Conservation (phyloP, 2,113 vertebrate genomes). For the Grammomys dolichurus region DNA sequence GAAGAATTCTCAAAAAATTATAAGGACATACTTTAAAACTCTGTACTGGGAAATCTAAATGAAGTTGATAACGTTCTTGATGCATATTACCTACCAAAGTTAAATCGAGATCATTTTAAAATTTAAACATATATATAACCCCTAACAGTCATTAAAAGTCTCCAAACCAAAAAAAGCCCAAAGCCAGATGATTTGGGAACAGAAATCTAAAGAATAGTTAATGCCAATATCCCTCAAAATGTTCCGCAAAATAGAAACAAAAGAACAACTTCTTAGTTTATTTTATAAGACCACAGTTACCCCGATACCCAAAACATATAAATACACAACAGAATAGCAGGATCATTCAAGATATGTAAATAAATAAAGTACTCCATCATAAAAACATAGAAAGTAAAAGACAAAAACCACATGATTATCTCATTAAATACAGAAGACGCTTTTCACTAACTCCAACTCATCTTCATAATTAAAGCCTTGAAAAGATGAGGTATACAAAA, state of each 20-base stretch:
- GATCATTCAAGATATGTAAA: background rate
- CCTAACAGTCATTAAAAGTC: background rate
- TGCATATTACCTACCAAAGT: background rate
- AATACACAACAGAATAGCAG: background rate
- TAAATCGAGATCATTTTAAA: background rate
- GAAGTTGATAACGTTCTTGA: background rate
- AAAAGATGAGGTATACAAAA: background rate
- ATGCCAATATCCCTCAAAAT: background rate
- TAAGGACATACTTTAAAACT: background rate
- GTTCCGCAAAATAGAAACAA: background rate
- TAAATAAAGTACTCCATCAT: background rate
- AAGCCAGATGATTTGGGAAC: background rate
- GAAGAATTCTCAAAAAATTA: background rate
- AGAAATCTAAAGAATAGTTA: background rate
- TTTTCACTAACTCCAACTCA: background rate
- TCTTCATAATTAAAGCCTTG: background rate
- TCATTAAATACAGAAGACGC: background rate
- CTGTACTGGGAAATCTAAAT: background rate
- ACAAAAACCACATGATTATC: background rate
- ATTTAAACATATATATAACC: background rate
- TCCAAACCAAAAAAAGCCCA: background rate
- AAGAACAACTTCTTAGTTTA: background rate
- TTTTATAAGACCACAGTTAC: background rate
- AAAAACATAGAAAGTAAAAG: background rate
- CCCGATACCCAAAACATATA: background rate